phyloP scores from a whole-genome alignment of 2,113 vertebrate species.

The Ardeotis arabs region DNA sequence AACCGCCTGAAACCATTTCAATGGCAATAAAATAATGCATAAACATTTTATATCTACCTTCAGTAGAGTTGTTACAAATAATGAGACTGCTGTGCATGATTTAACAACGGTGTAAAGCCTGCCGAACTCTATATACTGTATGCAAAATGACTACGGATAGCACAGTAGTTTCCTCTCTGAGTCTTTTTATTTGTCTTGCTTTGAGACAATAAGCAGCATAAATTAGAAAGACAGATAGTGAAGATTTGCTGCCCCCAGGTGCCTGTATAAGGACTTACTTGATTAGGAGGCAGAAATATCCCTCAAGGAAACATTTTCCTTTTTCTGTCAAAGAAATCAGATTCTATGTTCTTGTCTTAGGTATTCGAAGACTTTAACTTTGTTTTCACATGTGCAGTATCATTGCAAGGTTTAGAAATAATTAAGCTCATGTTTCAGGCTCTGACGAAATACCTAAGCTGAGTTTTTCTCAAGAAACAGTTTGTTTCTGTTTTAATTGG shows the following conservation, averaged over 20 bases:
- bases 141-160: background rate
- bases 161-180: background rate
- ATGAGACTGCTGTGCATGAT: background rate
- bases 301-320: background rate
- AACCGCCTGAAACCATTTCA: background rate
- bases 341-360: background rate
- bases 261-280: background rate
- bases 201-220: background rate
- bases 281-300: background rate
- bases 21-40: background rate
- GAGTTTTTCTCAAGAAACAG: background rate
- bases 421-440: background rate
- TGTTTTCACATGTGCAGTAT: background rate
- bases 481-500: background rate
- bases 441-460: background rate
- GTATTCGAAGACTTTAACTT: background rate
- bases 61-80: background rate
- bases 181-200: background rate
- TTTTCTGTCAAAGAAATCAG: background rate
- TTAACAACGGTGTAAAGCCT: background rate
- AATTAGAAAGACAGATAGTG: background rate
- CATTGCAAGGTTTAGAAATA: background rate
- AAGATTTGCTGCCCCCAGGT: slow-evolving; percentile 59
- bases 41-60: background rate
- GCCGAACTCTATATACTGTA: background rate